phyloP scores from a whole-genome alignment of 1,140 invertebrate genomes.

The Scaptomyza pallida region DNA sequence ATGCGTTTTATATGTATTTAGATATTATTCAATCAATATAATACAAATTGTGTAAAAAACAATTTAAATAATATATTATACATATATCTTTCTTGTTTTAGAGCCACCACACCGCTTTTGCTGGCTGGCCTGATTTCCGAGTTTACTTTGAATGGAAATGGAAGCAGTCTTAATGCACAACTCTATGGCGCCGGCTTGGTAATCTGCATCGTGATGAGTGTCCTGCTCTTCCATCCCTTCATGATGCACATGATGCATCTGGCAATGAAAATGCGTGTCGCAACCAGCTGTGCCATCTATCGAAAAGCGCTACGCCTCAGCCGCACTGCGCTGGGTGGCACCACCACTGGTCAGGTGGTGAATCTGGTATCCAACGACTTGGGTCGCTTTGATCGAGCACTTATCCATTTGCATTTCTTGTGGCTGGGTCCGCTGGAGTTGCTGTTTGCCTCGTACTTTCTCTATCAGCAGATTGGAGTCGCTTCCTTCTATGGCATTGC shows the following conservation, averaged over 20 bases:
- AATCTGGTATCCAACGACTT: conserved; percentile 89
- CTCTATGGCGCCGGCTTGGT: conserved; percentile 87
- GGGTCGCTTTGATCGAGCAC: conserved; percentile 83
- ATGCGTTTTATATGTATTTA: no score
- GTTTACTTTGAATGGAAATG: conserved; percentile 85
- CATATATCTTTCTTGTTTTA: conserved; percentile 69
- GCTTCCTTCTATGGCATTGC: conserved; percentile 90
- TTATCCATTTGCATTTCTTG: conserved; percentile 84
- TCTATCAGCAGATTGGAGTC: conserved; percentile 86
- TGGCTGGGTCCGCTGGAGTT: conserved; percentile 86
- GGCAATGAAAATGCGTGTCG: conserved; percentile 81
- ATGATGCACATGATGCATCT: conserved; percentile 86
- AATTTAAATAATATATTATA: no score
- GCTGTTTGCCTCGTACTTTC: conserved; percentile 87
- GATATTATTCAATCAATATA: no score
- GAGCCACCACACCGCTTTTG: conserved; percentile 85
- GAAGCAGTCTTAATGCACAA: conserved; percentile 84
- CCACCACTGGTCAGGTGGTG: conserved; percentile 91
- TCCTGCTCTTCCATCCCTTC: conserved; percentile 86
- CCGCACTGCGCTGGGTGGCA: conserved; percentile 88
- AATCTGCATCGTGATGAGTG: conserved; percentile 84
- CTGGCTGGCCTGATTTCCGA: conserved; percentile 71
- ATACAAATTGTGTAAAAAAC: no score
- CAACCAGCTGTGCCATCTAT: conserved; percentile 88
- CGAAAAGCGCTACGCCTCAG: conserved; percentile 88